Evolutionary conservation across 2,888 invertebrate genomes (phyloP), one percentile per base, ranked within the genome.

Genomic region (Cantharis rufa): DNA sequence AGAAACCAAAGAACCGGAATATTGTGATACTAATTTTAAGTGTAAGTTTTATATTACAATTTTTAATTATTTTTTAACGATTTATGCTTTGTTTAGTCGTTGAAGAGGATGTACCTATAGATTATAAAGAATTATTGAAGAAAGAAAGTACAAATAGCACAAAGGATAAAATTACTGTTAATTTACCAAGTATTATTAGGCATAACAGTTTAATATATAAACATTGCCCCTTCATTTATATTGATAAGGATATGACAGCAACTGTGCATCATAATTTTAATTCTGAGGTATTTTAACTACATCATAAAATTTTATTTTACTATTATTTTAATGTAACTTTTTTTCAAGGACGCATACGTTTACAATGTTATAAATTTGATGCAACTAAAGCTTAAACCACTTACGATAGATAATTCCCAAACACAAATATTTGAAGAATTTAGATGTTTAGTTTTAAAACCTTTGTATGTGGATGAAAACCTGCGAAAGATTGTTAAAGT

Each of bases 341-440:
- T 68, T 66, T 69, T 77, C 28, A 75, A 86, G 85, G 82, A 81
- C 32, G 84, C 83, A 78, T 79, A 78, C 21, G 81, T 87, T 80
- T 90, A 88, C 79, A 85, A 84, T 9, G 84, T 90, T 7, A 88
- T 89, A 77, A 87, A 88, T 83, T 83, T 91, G 15, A 84, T 91
- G 15, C 89, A 90, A 78, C 82, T 91, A 62, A 89, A 89, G 82
- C 86, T 91, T 62, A 84, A 88, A 11, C 87, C 89, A 16, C 85
- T 88, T 27, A 82, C 87, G 48, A 86, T 88, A 15, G 86, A 88
- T 71, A 86, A 85, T 62, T 86, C 87, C 15, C 85, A 87, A 70
- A 87, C 88, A 69, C 87, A 87, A 62, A 86, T 86, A 16, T 84
- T 86, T 0, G 91, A 91, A 81, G 88, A 89, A 80, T 91, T 91